Base-by-base conservation (phyloP, 2,888 invertebrate genomes). In the Slavum lentiscoides region DNA sequence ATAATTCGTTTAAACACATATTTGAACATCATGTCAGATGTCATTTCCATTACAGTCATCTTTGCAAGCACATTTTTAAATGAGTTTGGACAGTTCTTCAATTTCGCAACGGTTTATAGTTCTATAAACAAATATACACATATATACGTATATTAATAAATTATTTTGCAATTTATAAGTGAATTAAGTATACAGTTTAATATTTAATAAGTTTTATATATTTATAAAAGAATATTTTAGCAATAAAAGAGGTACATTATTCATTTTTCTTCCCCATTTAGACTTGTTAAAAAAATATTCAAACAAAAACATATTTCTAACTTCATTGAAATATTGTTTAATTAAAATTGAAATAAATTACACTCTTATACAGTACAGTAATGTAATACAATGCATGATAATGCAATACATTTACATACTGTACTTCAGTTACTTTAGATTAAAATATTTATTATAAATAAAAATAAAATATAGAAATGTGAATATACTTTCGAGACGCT, bases 1-100 rank as follows among this genome's bases (percentile, higher is more conserved):
- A 80, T 62, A 62, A 80, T 64, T 62, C 80, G 80, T 43, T 64
- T 80, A 64, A 72, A 80, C 9, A 64, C 64, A 80, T 72, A 64
- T 23, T 69, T 77, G 37, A 62, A 21, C 17, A 39, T 21, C 17
- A 55, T 7, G 30, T 68, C 43, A 19, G 43, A 30, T 59, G 59
- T 39, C 2, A 30, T 59, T 59, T 76, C 75, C 75, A 76, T 76
- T 77, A 77, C 59, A 6, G 61, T 77, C 69, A 77, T 17, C 21
- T 77, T 69, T 77, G 59, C 62, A 55, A 62, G 53, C 13, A 62
- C 37, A 77, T 77, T 62, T 70, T 77, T 21, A 70, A 53, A 21
- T 62, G 53, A 69, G n/a, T 30, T 61, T 17, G 37, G 19, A 62
- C 53, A n/a, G 11, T 55, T 77, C 69, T 70, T 77, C 77, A 49